These are phyloP conservation scores for Drosophila nr. perissopoda DNA, from an alignment of 2,888 invertebrate genomes.

Conservation along the genomic window DNA sequence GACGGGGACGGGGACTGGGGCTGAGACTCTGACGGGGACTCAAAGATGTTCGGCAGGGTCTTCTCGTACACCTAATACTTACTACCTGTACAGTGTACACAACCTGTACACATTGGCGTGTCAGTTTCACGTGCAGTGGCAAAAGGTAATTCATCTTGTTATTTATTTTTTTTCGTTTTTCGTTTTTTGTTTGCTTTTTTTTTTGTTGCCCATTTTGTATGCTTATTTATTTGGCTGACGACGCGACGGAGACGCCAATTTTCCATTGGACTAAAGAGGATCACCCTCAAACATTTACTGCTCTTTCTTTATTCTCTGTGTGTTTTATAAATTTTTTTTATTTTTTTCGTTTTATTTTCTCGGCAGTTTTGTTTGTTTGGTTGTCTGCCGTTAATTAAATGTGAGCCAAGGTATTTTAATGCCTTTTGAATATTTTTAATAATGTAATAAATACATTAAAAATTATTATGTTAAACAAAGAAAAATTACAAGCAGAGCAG, in stretches of 20 bases:
- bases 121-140: constrained; percentile 81
- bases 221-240: constrained; percentile 48
- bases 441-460: constrained; percentile 45
- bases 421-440: constrained; percentile 45
- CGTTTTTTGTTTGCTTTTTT: constrained; percentile 22
- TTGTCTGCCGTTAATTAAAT: constrained; percentile 55
- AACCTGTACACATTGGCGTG: constrained; percentile 68
- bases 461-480: constrained; percentile 18
- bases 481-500: not conserved
- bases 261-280: constrained; percentile 41
- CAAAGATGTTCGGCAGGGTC: constrained; percentile 27
- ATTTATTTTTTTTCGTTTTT: constrained; percentile 38
- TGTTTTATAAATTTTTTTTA: not conserved
- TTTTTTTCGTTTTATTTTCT: not conserved
- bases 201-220: constrained; percentile 38
- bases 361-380: constrained; percentile 7
- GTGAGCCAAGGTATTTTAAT: constrained; percentile 59
- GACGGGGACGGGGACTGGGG: not conserved
- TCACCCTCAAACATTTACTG: constrained; percentile 18
- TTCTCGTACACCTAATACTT: constrained; percentile 16
- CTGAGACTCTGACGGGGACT: constrained; percentile 9
- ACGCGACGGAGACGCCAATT: constrained; percentile 41
- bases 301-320: not conserved
- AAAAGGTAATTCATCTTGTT: constrained; percentile 81
- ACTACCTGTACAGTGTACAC: constrained; percentile 6